A percentile compares a stretch with the other conserved stretches of the same genome.
phyloP scores from a whole-genome alignment of 2,797 vertebrate species.

The Spinibarbus caldwelli region DNA sequence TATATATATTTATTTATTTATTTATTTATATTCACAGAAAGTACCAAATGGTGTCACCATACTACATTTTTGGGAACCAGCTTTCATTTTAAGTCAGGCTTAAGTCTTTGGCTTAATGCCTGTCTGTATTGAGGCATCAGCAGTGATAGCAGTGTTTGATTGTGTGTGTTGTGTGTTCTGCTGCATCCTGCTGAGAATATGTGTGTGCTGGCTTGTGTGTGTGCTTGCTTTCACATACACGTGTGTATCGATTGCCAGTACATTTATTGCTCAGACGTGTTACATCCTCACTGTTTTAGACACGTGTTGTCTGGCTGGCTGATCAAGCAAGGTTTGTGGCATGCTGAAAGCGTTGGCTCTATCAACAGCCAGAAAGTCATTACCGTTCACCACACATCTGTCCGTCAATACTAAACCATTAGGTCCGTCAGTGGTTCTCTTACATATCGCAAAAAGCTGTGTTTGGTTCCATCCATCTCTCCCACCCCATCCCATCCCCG shows the following conservation, averaged over 20 bases:
- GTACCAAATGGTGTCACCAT: too few species aligned
- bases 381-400: constrained; percentile 71
- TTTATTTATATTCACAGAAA: too few species aligned
- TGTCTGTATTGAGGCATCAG: not conserved
- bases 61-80: constrained; percentile 8
- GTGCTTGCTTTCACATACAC: constrained; percentile 5
- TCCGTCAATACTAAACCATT: constrained; percentile 76
- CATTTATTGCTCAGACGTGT: not conserved
- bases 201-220: constrained; percentile 16
- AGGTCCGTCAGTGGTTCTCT: constrained; percentile 60
- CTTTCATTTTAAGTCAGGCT: not conserved
- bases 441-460: constrained; percentile 65
- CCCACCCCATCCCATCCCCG: constrained; percentile 49
- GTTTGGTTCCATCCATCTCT: constrained; percentile 69
- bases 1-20: too few species aligned
- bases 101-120: not conserved
- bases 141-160: constrained; percentile 31
- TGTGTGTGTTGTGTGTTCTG: not conserved
- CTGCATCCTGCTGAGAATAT: not conserved
- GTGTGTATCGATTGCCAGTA: constrained; percentile 15
- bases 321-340: constrained; percentile 5
- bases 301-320: not conserved
- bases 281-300: constrained; percentile 10
- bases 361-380: constrained; percentile 64
- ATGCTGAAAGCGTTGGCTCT: not conserved